Percentiles rank a stretch among this genome's conserved stretches.
phyloP scores from a whole-genome alignment of 2,113 vertebrate species.

The Gasterosteus aculeatus region DNA sequence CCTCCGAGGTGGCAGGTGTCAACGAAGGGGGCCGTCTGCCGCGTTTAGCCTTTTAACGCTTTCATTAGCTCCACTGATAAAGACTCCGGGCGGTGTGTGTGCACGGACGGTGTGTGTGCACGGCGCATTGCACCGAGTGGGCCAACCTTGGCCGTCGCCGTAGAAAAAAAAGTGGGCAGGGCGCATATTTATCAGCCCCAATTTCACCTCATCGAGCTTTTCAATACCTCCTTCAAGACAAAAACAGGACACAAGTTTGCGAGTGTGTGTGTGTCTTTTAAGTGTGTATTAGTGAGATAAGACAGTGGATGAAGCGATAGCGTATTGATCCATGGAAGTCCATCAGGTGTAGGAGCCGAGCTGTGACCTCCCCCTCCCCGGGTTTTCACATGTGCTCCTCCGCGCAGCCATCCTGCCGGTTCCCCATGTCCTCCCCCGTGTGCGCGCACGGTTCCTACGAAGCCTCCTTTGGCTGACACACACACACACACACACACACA shows the following conservation, averaged over 20 bases:
- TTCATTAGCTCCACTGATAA: conserved; percentile 42
- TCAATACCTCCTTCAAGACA: conserved; percentile 58
- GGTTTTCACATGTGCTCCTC: background rate
- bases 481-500: conserved; percentile 3
- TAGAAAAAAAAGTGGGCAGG: conserved; percentile 14
- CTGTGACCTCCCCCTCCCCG: conserved; percentile 36
- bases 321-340: conserved; percentile 64
- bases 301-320: conserved; percentile 60
- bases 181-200: conserved; percentile 57
- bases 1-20: conserved; percentile 26
- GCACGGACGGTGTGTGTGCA: background rate
- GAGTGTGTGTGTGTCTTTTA: conserved; percentile 6
- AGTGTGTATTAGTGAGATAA: conserved; percentile 21
- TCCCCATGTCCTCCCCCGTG: background rate
- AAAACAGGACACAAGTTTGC: conserved; percentile 9
- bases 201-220: conserved; percentile 69
- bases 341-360: conserved; percentile 54
- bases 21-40: conserved; percentile 27
- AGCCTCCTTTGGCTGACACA: conserved; percentile 13
- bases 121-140: conserved; percentile 11
- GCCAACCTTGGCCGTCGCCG: conserved; percentile 46
- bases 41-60: conserved; percentile 44
- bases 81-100: background rate
- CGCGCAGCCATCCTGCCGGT: too few relatives aligned
- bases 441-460: background rate